Evolutionary conservation across 2,888 invertebrate genomes (phyloP), one percentile per base, ranked within the genome.

Genomic region (Zaprionus bogoriensis): DNA sequence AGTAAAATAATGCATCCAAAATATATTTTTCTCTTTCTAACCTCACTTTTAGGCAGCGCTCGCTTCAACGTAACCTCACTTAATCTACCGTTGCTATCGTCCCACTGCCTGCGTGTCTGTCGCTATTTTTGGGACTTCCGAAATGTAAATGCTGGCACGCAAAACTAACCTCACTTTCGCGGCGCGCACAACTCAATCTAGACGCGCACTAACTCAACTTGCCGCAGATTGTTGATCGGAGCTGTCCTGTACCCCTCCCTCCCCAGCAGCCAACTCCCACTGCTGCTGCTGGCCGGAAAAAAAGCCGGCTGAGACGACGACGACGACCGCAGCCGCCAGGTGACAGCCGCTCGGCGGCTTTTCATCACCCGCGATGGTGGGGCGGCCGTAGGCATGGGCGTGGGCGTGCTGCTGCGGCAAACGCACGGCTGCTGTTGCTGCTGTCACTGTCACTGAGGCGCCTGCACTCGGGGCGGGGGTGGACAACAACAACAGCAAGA

Each of bases 341-440:
- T 69, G 62, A 72, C 76, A 65, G 65, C 58, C 61, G 66, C 60
- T 48, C 46, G 59, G 71, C 68, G 68, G 71, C 68, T 57, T 72
- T 73, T 67, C 71, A 71, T 67, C 71, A 68, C 68, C 47, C 48
- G 46, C 25, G 42, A 22, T 19, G 12, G 57, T 22, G 54, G 44
- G 22, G 30, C 3, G n/a, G 10, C 14, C 2, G 27, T 6, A 3
- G 20, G 12, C 1, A n/a, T 12, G 7, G 42, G 51, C 25, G 38
- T 23, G 60, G 2, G 22, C n/a, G 30, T 12, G 17, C 44, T 38
- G 67, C 30, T 39, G 45, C 4, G 12, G 28, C 23, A n/a, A n/a
- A n/a, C n/a, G n/a, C 20, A 17, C 22, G n/a, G 30, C 22, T 45
- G 58, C 14, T 42, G 55, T 17, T 14, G 45, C 32, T 23, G 52